Percentiles rank a stretch among this genome's conserved stretches.
These are phyloP conservation scores for Trematomus loennbergii DNA, from an alignment of 2,113 vertebrate species.

Conservation along the genomic window DNA sequence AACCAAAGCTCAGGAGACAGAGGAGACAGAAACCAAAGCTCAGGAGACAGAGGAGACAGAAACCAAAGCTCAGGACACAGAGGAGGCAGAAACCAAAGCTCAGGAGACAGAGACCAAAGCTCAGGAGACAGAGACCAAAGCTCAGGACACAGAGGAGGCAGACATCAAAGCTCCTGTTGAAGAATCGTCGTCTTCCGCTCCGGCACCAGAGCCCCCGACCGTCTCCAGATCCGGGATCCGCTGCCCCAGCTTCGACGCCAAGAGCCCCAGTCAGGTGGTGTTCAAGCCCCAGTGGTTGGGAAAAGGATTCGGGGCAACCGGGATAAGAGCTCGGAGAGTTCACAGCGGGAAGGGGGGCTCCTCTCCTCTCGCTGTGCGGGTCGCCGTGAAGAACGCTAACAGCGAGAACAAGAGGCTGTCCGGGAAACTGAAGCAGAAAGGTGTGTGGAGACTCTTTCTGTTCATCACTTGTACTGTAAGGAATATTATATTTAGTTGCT, in stretches of 20 bases:
- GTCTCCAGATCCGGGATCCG: constrained; percentile 42
- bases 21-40: too few relatives aligned
- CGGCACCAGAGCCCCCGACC: background rate
- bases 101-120: constrained; percentile 38
- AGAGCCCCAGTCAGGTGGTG: constrained; percentile 83
- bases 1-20: too few relatives aligned
- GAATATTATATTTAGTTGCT: background rate
- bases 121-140: background rate
- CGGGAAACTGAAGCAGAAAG: constrained; percentile 80
- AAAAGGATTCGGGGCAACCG: constrained; percentile 79
- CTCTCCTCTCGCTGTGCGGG: constrained; percentile 74
- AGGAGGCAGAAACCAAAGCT: constrained; percentile 5
- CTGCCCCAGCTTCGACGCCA: constrained; percentile 75
- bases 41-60: background rate
- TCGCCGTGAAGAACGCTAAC: constrained; percentile 61
- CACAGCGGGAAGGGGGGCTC: constrained; percentile 70
- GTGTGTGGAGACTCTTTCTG: constrained; percentile 46
- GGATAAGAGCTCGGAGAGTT: constrained; percentile 71
- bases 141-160: background rate
- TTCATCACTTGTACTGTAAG: background rate
- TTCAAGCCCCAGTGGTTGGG: constrained; percentile 87
- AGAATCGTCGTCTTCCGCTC: background rate
- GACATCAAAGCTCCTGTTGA: background rate
- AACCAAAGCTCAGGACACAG: background rate
- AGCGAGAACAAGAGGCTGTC: constrained; percentile 78